phyloP scores from a whole-genome alignment of 2,888 invertebrate genomes.

The Heliconius ismenius region DNA sequence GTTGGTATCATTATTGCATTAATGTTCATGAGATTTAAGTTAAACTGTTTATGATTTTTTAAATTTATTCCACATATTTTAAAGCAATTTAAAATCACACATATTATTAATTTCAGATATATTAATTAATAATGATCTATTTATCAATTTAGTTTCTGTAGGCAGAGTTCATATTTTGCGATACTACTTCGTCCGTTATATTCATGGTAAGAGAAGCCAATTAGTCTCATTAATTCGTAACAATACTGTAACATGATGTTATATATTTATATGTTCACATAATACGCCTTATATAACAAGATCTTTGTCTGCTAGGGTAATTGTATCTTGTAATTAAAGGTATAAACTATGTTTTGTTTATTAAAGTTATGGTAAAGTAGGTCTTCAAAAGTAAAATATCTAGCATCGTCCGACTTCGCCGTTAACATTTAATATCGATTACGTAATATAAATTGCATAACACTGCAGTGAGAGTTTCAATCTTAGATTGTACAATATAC shows the following conservation, averaged over 20 bases:
- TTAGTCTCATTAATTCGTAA: conserved; percentile 15
- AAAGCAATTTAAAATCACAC: neutral
- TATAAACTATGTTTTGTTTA: neutral
- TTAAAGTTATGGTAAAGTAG: conserved; percentile 20
- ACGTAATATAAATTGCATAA: conserved; percentile 68
- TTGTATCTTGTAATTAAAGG: neutral
- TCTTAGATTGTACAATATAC: conserved; percentile 61
- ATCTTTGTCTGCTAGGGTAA: neutral
- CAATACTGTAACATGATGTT: neutral
- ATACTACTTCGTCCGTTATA: neutral
- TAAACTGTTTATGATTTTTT: neutral
- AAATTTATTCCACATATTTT: neutral
- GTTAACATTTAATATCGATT: conserved; percentile 46
- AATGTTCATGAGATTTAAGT: neutral
- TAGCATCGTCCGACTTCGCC: conserved; percentile 30
- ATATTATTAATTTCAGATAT: neutral
- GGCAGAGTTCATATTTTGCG: neutral
- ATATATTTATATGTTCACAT: neutral
- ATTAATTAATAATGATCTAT: neutral
- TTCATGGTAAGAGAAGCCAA: neutral
- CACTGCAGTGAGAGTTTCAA: conserved; percentile 59
- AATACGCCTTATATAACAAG: neutral
- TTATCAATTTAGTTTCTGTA: neutral
- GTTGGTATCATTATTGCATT: neutral
- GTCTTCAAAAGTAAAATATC: conserved; percentile 20